Percentiles rank a stretch among this genome's conserved stretches.
Evolutionary conservation across 37 sponge, comb jelly and placozoan genomes (phyloP).

Genomic region (Cliona cf. orientalis): DNA sequence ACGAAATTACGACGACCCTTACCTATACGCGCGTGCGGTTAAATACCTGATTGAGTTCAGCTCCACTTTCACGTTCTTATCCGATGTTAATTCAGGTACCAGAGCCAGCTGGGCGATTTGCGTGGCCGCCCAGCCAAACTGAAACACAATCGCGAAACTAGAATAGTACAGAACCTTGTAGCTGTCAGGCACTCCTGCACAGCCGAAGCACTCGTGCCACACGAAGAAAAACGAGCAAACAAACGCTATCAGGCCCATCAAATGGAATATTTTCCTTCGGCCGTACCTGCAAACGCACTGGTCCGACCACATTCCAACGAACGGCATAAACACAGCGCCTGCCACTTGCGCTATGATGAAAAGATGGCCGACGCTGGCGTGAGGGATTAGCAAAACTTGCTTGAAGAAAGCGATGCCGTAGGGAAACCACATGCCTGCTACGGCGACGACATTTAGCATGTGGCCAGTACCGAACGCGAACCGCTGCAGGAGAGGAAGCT

Average conservation of each 20-base stretch:
- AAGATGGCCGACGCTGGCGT: conserved; percentile 64
- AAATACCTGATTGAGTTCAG: conserved; percentile 93
- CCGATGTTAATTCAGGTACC: conserved; percentile 80
- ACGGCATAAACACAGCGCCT: conserved; percentile 83
- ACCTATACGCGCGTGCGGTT: too few species aligned
- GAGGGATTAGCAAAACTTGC: conserved; percentile 60
- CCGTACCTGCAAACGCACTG: conserved; percentile 56
- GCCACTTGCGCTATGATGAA: conserved; percentile 88
- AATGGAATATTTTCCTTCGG: conserved; percentile 88
- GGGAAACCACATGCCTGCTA: conserved; percentile 92
- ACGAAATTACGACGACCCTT: too few species aligned
- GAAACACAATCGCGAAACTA: conserved; percentile 83
- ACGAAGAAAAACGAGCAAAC: conserved; percentile 77
- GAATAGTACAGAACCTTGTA: conserved; percentile 74
- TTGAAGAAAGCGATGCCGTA: conserved; percentile 86
- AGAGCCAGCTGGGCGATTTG: conserved; percentile 92
- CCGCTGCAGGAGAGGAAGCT: conserved; percentile 5
- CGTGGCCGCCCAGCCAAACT: conserved; percentile 94
- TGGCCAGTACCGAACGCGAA: conserved; percentile 81
- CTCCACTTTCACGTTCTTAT: conserved; percentile 69
- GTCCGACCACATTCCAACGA: conserved; percentile 81
- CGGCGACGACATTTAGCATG: conserved; percentile 86
- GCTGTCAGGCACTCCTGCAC: conserved; percentile 29
- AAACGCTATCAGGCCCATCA: conserved; percentile 72
- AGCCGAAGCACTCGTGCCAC: conserved; percentile 82